Conservation (phyloP, 2,113 vertebrate genomes). For the Oceanodroma tethys region DNA sequence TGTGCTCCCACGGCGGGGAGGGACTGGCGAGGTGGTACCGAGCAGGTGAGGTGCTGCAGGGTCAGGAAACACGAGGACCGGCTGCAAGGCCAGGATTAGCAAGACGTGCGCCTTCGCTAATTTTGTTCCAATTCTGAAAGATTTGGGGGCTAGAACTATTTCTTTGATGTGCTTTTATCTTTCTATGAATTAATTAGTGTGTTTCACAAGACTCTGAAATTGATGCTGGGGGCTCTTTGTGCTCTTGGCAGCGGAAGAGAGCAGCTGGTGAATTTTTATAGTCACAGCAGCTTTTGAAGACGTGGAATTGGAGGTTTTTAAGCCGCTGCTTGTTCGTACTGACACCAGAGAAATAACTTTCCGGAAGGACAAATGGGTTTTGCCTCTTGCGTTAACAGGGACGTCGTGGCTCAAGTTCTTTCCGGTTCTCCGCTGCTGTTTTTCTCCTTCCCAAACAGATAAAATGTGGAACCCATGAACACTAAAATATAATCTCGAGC, state of each 20-base stretch:
- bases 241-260: neutral
- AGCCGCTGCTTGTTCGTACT: neutral
- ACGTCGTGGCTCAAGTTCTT: rapidly evolving
- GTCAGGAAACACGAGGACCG: too few species aligned
- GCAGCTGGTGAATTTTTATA: neutral
- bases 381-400: neutral
- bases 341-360: neutral
- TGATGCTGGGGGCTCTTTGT: neutral
- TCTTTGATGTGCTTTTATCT: neutral
- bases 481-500: neutral
- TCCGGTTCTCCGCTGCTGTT: neutral
- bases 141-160: neutral
- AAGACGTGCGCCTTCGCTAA: too few species aligned
- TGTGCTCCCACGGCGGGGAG: neutral
- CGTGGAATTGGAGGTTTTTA: neutral
- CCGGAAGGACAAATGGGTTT: neutral
- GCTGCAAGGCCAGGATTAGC: neutral
- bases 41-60: neutral
- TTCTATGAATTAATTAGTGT: neutral
- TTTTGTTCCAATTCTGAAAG: neutral
- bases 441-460: neutral
- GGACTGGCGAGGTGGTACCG: neutral
- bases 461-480: rapidly evolving
- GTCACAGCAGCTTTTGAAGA: neutral
- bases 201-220: neutral